Evolutionary conservation across 2,888 invertebrate species (phyloP).

Genomic region (Synergus japonicus): DNA sequence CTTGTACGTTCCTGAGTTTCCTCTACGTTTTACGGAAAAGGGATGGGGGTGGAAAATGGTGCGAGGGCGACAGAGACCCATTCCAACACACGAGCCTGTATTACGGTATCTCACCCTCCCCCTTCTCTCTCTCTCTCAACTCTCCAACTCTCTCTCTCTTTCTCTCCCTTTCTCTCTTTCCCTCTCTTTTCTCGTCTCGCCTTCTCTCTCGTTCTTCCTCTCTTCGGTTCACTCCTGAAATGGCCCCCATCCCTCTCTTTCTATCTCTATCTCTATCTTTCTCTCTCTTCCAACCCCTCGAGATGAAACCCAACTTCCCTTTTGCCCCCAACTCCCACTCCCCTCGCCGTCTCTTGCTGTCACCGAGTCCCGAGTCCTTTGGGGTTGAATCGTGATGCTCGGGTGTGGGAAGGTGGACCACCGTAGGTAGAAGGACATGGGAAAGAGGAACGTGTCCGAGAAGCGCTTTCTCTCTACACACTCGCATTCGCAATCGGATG

Average conservation of each 20-base stretch:
- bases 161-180: slow-evolving; percentile 6
- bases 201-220: too few species aligned
- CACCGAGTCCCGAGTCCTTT: slow-evolving; percentile 67
- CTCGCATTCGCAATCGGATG: slow-evolving; percentile 49
- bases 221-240: background rate
- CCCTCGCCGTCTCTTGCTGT: slow-evolving; percentile 55
- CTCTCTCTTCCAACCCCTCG: slow-evolving; percentile 65
- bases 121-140: background rate
- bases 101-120: slow-evolving; percentile 65
- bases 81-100: slow-evolving; percentile 74
- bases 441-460: slow-evolving; percentile 72
- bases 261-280: slow-evolving; percentile 52
- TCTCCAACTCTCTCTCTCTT: slow-evolving; percentile 52
- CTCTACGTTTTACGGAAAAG: slow-evolving; percentile 48
- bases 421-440: slow-evolving; percentile 70
- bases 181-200: slow-evolving; percentile 52
- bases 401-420: slow-evolving; percentile 58
- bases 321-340: slow-evolving; percentile 53
- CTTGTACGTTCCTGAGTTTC: slow-evolving; percentile 49
- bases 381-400: slow-evolving; percentile 66
- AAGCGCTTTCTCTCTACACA: slow-evolving; percentile 56
- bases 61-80: slow-evolving; percentile 62
- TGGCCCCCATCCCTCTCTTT: slow-evolving; percentile 40
- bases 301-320: slow-evolving; percentile 76
- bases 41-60: slow-evolving; percentile 42